Conservation (phyloP, 2,113 vertebrate species). For the Aramus guarauna region DNA sequence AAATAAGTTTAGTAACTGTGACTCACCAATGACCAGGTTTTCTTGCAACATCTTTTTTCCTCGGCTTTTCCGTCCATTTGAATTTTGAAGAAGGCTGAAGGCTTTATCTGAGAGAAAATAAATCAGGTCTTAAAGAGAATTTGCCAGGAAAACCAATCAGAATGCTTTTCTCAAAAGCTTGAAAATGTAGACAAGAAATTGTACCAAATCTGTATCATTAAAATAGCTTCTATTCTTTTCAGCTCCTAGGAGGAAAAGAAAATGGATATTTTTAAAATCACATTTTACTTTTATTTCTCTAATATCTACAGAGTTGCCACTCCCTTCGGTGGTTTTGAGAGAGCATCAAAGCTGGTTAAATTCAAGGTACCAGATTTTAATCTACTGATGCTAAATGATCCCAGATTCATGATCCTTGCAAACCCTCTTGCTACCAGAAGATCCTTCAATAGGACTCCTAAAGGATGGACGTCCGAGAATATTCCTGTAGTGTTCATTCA, state of each 20-base stretch:
- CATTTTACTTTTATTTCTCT: slow-evolving; percentile 45
- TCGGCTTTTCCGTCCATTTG: background rate
- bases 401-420: slow-evolving; percentile 76
- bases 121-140: background rate
- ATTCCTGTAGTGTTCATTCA: slow-evolving; percentile 72
- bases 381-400: slow-evolving; percentile 74
- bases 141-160: background rate
- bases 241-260: background rate
- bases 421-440: slow-evolving; percentile 77
- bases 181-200: background rate
- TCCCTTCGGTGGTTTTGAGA: slow-evolving; percentile 92
- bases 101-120: background rate
- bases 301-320: slow-evolving; percentile 85
- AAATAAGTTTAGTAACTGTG: slow-evolving; percentile 30
- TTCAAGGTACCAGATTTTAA: slow-evolving; percentile 81
- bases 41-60: background rate
- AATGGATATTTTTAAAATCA: background rate
- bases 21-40: slow-evolving; percentile 5
- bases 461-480: slow-evolving; percentile 84
- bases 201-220: background rate
- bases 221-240: background rate
- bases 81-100: background rate
- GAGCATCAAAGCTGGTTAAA: slow-evolving; percentile 80
- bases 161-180: background rate
- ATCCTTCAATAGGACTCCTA: slow-evolving; percentile 92